Percentiles rank a stretch among this genome's conserved stretches.
Evolutionary conservation across 2,113 vertebrate species (phyloP).

Genomic region (Actinemys pallida): DNA sequence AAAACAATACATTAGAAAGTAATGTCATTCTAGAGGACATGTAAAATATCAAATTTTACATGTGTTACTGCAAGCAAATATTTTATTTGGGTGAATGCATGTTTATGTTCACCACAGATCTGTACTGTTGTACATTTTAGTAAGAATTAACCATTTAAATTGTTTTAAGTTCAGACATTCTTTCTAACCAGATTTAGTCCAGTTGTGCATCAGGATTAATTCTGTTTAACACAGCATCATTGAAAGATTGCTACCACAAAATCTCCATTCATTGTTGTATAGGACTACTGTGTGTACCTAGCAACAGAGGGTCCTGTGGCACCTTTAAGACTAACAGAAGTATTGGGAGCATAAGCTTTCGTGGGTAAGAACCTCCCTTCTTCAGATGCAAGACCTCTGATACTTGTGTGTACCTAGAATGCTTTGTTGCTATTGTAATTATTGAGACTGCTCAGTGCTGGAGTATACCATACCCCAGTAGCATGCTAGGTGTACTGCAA

Average conservation of each 20-base stretch:
- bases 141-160: not conserved
- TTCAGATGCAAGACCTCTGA: too few species aligned
- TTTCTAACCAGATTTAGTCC: conserved; percentile 21
- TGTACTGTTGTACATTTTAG: not conserved
- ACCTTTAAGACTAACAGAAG: too few species aligned
- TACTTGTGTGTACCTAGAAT: not conserved
- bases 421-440: not conserved
- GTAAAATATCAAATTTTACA: conserved; percentile 11
- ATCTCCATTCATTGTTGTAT: rapidly evolving
- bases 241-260: not conserved
- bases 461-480: not conserved
- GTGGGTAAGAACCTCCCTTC: too few species aligned
- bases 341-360: too few species aligned
- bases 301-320: too few species aligned
- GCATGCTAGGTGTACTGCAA: not conserved
- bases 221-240: not conserved
- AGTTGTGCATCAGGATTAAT: conserved; percentile 9
- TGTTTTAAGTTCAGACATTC: not conserved
- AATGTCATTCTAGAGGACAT: conserved; percentile 14
- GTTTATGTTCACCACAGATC: not conserved
- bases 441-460: not conserved
- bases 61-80: not conserved
- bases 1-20: conserved; percentile 24
- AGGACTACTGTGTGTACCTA: not conserved
- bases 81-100: not conserved